Evolutionary conservation across 2,113 vertebrate species (phyloP), one percentile per base, ranked within the genome.

Genomic region (Centrocercus urophasianus): DNA sequence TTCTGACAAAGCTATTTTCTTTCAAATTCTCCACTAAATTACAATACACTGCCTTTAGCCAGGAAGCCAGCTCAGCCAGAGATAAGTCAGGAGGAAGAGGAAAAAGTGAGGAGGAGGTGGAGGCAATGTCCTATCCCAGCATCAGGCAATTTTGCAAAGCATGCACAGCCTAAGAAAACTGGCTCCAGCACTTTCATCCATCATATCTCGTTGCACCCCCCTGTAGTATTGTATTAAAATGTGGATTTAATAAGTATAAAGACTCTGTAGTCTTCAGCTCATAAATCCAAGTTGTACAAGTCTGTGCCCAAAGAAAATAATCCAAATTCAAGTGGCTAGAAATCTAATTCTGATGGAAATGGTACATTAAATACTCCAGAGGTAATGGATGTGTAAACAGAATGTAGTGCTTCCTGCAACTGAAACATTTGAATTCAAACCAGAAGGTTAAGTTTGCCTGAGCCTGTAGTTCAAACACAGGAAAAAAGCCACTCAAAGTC

Each of bases 341-440:
- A 93, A 86, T 60, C 54, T 34, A 75, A 28, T 56, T 93, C 75
- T 91, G 92, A 89, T 89, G 78, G 54, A 95, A 96, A 94, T 45
- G 56, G 38, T 75, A 82, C 75, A 69, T 67, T 88, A 64, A 87
- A 84, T 95, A 95, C 82, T 88, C 42, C 40, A 24, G 63, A 60
- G 34, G 21, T 69, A 86, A 92, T 56, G 69, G 40, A 65, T 42
- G 63, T 70, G 69, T 88, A 91, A 95, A 93, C 38, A 65, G 57
- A 93, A 91, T 18, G 14, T 45, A 75, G 54, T 52, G 36, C 66
- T 86, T 92, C 72, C 72, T 6, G 0, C 54, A 86, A 86, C 45
- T 71, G 57, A 79, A 91, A 89, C 40, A 57, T 93, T 27, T 95
- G 94, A 86, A 95, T 96, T 94, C 90, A 96, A 95, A 96, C 61